Conservation (phyloP, 1,140 invertebrate genomes). For the Papilio machaon region DNA sequence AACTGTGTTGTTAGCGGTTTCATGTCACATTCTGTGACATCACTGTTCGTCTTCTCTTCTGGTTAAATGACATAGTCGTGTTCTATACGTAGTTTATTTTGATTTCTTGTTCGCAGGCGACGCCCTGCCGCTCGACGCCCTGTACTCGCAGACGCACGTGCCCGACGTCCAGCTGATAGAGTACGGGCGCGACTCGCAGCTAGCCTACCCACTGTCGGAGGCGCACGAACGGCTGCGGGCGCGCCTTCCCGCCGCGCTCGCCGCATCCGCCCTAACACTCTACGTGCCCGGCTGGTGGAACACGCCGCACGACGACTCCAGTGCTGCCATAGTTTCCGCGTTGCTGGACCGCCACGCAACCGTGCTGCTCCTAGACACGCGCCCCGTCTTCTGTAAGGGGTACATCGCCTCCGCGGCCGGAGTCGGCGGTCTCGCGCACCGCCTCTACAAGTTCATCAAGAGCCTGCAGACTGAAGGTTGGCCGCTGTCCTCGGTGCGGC, state of each 20-base stretch:
- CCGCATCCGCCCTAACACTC: conserved; percentile 29
- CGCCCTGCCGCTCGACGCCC: conserved; percentile 59
- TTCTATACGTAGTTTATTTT: neutral
- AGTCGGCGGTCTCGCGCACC: conserved; percentile 57
- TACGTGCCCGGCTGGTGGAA: conserved; percentile 76
- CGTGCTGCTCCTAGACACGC: conserved; percentile 63
- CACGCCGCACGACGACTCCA: conserved; percentile 65
- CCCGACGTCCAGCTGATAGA: conserved; percentile 60
- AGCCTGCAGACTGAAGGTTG: conserved; percentile 64
- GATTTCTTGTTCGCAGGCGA: conserved; percentile 55
- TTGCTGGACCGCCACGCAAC: conserved; percentile 53
- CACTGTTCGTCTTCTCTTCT: neutral
- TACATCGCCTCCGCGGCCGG: conserved; percentile 64
- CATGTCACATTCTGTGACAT: neutral
- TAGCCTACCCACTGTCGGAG: conserved; percentile 49
- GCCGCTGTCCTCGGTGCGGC: conserved; percentile 82
- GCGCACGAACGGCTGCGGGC: conserved; percentile 50
- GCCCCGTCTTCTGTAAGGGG: conserved; percentile 58
- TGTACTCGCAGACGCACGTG: conserved; percentile 54
- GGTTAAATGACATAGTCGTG: neutral
- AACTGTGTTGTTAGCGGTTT: neutral
- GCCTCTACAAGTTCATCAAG: conserved; percentile 61
- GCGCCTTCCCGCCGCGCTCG: conserved; percentile 44
- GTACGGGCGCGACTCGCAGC: conserved; percentile 48
- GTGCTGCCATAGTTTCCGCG: conserved; percentile 59